phyloP scores from a whole-genome alignment of 2,888 invertebrate species.

The Hypercompe scribonia region DNA sequence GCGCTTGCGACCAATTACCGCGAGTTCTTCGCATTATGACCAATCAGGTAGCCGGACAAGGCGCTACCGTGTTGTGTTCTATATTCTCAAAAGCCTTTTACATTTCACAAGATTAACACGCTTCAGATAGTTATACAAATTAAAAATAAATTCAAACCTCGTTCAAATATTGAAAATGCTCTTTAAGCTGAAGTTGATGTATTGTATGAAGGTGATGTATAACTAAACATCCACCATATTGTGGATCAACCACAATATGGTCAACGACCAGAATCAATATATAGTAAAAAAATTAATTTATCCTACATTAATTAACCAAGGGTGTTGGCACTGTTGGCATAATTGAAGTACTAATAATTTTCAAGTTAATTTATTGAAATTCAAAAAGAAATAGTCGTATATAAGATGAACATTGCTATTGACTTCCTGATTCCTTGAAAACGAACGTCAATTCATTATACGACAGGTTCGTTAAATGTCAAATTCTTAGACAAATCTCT shows the following conservation, averaged over 20 bases:
- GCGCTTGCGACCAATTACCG: slow-evolving; percentile 53
- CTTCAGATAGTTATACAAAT: background rate
- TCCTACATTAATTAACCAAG: background rate
- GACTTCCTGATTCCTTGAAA: background rate
- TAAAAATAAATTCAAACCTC: background rate
- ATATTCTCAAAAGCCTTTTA: background rate
- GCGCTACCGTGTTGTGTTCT: slow-evolving; percentile 3
- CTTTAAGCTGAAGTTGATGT: background rate
- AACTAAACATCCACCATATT: no score
- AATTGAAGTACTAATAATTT: background rate
- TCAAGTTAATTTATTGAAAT: background rate
- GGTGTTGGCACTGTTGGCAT: background rate
- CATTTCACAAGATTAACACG: background rate
- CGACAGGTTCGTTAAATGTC: slow-evolving; percentile 7
- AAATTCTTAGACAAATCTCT: slow-evolving; percentile 15
- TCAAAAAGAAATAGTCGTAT: background rate
- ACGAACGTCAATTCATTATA: background rate
- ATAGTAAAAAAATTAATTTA: no score
- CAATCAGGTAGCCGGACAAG: slow-evolving; percentile 25
- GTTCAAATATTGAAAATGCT: background rate
- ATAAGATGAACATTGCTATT: background rate
- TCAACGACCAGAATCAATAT: no score
- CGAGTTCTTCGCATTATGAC: slow-evolving; percentile 44
- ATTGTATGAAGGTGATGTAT: no score
- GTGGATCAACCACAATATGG: no score